These are phyloP conservation scores for Vollenhovia emeryi DNA, from an alignment of 1,140 invertebrate species.

Conservation along the genomic window DNA sequence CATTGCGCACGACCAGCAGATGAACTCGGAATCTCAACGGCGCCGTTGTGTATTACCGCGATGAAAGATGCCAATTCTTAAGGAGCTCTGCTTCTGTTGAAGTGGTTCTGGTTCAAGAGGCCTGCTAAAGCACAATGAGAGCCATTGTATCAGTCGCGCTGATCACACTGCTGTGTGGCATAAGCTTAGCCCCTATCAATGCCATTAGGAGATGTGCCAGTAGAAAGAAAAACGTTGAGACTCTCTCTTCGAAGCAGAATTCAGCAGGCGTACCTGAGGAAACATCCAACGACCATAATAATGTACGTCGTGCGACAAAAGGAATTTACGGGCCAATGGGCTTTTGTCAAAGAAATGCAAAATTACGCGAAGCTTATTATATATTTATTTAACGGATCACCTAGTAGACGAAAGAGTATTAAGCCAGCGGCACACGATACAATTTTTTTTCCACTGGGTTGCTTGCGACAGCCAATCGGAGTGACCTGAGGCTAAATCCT, in stretches of 20 bases:
- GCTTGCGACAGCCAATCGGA: too few species aligned
- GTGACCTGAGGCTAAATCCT: too few species aligned
- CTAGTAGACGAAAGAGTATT: slow-evolving; percentile 1
- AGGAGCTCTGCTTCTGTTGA: slow-evolving; percentile 71
- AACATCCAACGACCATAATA: slow-evolving; percentile 71
- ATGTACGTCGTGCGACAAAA: slow-evolving; percentile 65
- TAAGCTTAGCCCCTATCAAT: slow-evolving; percentile 70
- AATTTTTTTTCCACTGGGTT: too few species aligned
- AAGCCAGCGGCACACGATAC: too few species aligned
- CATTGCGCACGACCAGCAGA: slow-evolving; percentile 62
- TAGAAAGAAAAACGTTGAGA: slow-evolving; percentile 75
- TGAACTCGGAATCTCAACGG: slow-evolving; percentile 66
- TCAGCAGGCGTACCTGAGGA: slow-evolving; percentile 67
- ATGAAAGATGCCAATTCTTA: slow-evolving; percentile 74
- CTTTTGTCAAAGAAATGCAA: neutral
- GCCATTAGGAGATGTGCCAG: slow-evolving; percentile 78
- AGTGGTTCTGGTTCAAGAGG: slow-evolving; percentile 74
- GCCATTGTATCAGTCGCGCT: slow-evolving; percentile 75
- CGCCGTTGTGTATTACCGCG: slow-evolving; percentile 63
- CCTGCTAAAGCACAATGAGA: slow-evolving; percentile 75
- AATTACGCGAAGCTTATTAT: slow-evolving; percentile 28
- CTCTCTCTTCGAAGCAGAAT: slow-evolving; percentile 72
- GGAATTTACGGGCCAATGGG: slow-evolving; percentile 60
- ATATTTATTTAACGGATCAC: too few species aligned
- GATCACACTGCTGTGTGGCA: slow-evolving; percentile 69